These are phyloP conservation scores for Whitmania pigra DNA, from an alignment of 1,140 invertebrate species.

Conservation along the genomic window DNA sequence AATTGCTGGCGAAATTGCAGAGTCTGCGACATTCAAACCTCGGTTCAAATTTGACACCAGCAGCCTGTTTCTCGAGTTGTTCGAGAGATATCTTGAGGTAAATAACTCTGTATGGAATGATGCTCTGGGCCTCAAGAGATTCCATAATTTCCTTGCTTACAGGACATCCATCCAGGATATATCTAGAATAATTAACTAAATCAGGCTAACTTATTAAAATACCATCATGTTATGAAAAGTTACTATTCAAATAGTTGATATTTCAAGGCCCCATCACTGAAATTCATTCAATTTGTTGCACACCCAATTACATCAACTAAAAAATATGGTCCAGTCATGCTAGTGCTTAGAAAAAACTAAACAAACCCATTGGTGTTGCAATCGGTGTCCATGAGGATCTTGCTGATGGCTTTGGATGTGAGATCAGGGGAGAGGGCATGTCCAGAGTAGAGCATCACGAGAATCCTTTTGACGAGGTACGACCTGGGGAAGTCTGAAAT, in stretches of 20 bases:
- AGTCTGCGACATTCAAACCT: too few relatives aligned
- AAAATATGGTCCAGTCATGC: too few relatives aligned
- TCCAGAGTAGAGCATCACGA: slow-evolving; percentile 34
- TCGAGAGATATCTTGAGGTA: slow-evolving; percentile 37
- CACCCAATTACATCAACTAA: too few relatives aligned
- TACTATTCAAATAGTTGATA: too few relatives aligned
- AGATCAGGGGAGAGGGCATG: slow-evolving; percentile 39
- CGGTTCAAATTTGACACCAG: slow-evolving; percentile 32
- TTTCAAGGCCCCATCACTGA: too few relatives aligned
- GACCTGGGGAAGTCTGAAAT: slow-evolving; percentile 35
- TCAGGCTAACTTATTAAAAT: too few relatives aligned
- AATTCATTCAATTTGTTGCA: too few relatives aligned
- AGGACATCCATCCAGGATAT: slow-evolving; percentile 42
- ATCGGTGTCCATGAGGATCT: slow-evolving; percentile 37
- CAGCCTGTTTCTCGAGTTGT: slow-evolving; percentile 37
- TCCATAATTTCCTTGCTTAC: slow-evolving; percentile 37
- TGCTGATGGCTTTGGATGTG: slow-evolving; percentile 37
- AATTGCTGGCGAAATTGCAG: too few relatives aligned
- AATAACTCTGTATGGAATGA: slow-evolving; percentile 41
- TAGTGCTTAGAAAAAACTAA: background rate
- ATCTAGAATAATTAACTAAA: slow-evolving; percentile 29
- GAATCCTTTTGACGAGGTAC: slow-evolving; percentile 34
- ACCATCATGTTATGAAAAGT: too few relatives aligned
- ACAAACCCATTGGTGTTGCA: slow-evolving; percentile 40
- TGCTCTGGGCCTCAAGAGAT: slow-evolving; percentile 36